Evolutionary conservation across 2,797 vertebrate species (phyloP).

Genomic region (Triplophysa bombifrons): DNA sequence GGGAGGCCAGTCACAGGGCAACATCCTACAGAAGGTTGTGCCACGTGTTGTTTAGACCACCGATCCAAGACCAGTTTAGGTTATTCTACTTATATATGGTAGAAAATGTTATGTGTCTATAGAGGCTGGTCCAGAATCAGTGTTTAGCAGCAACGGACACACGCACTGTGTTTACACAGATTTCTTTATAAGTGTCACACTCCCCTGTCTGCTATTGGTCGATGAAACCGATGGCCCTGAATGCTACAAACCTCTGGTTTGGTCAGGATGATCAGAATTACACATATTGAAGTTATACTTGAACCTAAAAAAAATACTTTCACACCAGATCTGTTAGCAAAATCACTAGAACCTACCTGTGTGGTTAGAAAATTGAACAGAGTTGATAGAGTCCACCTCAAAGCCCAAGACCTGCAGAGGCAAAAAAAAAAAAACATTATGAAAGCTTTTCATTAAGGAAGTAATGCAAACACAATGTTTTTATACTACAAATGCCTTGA

Average conservation of each 20-base stretch:
- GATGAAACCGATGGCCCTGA: not conserved
- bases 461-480: conserved; percentile 53
- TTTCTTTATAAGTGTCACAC: too few species aligned
- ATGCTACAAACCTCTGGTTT: not conserved
- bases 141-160: not conserved
- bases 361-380: conserved; percentile 89
- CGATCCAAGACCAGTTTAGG: conserved; percentile 9
- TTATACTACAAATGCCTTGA: not conserved
- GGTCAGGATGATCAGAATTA: not conserved
- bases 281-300: too few species aligned
- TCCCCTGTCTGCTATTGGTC: not conserved
- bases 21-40: conserved; percentile 7
- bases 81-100: not conserved
- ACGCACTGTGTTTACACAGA: too few species aligned
- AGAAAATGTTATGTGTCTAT: not conserved
- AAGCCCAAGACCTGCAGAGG: conserved; percentile 83
- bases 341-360: conserved; percentile 75
- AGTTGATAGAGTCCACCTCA: conserved; percentile 86
- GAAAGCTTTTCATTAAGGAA: not conserved
- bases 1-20: conserved; percentile 3
- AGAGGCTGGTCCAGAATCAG: conserved; percentile 1
- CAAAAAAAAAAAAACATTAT: conserved; percentile 1
- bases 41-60: conserved; percentile 12
- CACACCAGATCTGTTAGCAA: not conserved
- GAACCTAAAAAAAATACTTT: not conserved